Evolutionary conservation across 1,140 invertebrate species (phyloP).

Genomic region (Drosophila paulistorum): DNA sequence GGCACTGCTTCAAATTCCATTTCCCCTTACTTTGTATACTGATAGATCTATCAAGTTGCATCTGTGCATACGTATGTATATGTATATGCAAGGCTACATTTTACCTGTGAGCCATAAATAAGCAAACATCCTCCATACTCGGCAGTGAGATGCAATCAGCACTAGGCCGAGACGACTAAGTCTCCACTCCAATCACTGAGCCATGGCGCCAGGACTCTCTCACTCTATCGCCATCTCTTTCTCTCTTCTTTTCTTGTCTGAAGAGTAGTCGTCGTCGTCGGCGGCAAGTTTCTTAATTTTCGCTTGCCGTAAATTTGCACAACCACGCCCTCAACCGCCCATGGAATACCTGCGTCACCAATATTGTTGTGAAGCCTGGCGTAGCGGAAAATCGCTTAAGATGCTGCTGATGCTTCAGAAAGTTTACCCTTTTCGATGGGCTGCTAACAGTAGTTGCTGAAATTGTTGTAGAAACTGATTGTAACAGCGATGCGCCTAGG

Average conservation of each 20-base stretch:
- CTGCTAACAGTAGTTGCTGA: not conserved
- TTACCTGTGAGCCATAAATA: slow-evolving; percentile 66
- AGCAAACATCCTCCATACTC: slow-evolving; percentile 41
- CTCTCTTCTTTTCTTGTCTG: slow-evolving; percentile 8
- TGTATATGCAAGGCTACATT: slow-evolving; percentile 42
- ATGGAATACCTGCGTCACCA: slow-evolving; percentile 38
- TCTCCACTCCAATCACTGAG: slow-evolving; percentile 14
- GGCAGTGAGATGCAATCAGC: slow-evolving; percentile 45
- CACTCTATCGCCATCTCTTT: not conserved
- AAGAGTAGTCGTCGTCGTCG: not conserved
- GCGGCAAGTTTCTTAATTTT: slow-evolving; percentile 73
- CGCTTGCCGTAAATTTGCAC: slow-evolving; percentile 60
- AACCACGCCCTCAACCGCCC: slow-evolving; percentile 37
- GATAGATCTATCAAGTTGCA: slow-evolving; percentile 65
- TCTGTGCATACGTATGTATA: slow-evolving; percentile 23
- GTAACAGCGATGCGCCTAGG: not conserved
- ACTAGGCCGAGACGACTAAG: slow-evolving; percentile 31
- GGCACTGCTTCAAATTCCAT: slow-evolving; percentile 60
- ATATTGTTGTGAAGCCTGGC: slow-evolving; percentile 66
- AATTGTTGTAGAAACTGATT: not conserved
- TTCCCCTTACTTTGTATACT: slow-evolving; percentile 41
- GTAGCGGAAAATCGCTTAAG: slow-evolving; percentile 74
- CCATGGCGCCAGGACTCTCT: not conserved
- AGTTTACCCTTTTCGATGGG: slow-evolving; percentile 52
- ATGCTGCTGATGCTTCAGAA: slow-evolving; percentile 58